phyloP scores from a whole-genome alignment of 2,888 invertebrate species.

The Anaspis maculata region DNA sequence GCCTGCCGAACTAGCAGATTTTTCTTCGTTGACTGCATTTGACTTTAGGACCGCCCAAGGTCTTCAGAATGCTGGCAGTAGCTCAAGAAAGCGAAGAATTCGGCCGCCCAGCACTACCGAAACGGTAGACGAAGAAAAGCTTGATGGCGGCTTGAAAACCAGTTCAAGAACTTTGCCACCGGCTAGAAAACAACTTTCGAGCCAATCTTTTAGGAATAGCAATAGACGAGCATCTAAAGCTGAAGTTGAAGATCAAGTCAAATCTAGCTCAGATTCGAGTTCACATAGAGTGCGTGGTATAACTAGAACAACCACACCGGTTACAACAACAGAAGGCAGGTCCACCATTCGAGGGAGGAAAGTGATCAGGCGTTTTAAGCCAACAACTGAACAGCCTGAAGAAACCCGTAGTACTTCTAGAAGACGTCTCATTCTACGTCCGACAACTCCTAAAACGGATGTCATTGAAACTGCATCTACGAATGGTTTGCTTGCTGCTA shows the following conservation, averaged over 20 bases:
- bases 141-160: constrained; percentile 18
- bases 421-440: not conserved
- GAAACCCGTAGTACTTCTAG: no score
- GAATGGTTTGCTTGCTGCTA: constrained; percentile 1
- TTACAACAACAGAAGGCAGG: constrained; percentile 12
- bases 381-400: constrained; percentile 10
- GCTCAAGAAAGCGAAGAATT: constrained; percentile 20
- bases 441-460: no score
- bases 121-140: constrained; percentile 14
- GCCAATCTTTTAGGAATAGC: no score
- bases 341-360: constrained; percentile 18
- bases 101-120: constrained; percentile 12
- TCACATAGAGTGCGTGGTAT: constrained; percentile 15
- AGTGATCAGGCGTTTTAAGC: constrained; percentile 25
- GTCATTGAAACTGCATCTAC: not conserved
- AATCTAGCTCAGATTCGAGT: constrained; percentile 16
- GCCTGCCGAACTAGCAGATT: constrained; percentile 43
- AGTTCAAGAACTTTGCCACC: constrained; percentile 18
- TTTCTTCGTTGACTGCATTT: constrained; percentile 48
- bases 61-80: constrained; percentile 10
- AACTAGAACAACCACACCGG: constrained; percentile 14
- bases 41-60: constrained; percentile 35
- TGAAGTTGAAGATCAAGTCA: constrained; percentile 15
- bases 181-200: constrained; percentile 17
- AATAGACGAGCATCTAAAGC: constrained; percentile 13